Conservation (phyloP, 2,113 vertebrate genomes). For the Brevimyrus niger region DNA sequence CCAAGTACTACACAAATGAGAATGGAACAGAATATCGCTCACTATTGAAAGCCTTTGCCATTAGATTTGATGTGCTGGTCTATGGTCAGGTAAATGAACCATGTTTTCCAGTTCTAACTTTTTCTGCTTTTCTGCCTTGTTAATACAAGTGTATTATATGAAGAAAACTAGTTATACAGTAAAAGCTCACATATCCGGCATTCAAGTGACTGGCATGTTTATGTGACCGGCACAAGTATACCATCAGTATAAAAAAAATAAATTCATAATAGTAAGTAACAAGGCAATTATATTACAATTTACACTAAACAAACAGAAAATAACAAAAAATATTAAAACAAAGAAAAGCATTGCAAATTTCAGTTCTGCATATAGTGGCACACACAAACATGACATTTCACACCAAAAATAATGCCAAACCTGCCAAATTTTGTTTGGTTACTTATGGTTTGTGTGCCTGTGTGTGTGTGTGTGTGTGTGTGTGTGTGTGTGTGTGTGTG, state of each 20-base stretch:
- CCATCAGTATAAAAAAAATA: neutral
- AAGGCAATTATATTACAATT: neutral
- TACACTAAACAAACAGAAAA: neutral
- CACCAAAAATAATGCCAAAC: neutral
- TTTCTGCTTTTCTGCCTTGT: neutral
- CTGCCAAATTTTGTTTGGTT: neutral
- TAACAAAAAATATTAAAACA: neutral
- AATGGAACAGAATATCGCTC: conserved; percentile 75
- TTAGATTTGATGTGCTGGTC: conserved; percentile 86
- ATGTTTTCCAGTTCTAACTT: neutral
- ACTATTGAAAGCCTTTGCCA: conserved; percentile 77
- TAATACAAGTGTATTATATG: neutral
- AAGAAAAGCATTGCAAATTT: neutral
- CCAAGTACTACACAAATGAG: conserved; percentile 71
- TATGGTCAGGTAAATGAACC: conserved; percentile 72
- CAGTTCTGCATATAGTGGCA: neutral
- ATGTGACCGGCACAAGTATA: neutral
- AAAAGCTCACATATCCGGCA: neutral
- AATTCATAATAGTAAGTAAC: neutral
- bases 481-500: neutral
- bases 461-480: neutral
- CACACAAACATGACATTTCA: no score
- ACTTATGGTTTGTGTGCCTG: neutral
- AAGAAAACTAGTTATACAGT: neutral
- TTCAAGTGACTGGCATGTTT: neutral